Percentiles rank a stretch among this genome's conserved stretches.
Evolutionary conservation across 37 sponge, comb jelly and placozoan genomes (phyloP).

Genomic region (Bolinopsis microptera): DNA sequence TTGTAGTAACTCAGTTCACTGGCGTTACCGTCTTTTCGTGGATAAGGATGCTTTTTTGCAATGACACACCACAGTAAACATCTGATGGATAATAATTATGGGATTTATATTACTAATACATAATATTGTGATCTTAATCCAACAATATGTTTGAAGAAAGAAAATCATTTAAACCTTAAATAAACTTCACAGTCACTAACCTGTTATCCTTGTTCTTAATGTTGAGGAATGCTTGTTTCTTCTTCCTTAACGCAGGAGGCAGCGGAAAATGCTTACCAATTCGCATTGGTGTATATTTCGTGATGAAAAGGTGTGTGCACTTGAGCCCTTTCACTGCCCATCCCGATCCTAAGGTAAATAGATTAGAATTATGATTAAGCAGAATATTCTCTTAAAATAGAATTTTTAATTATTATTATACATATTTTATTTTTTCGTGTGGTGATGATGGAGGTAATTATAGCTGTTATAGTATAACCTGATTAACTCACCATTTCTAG

Average conservation of each 20-base stretch:
- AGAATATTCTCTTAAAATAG: too few species aligned
- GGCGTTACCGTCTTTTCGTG: neutral
- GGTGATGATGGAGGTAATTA: too few species aligned
- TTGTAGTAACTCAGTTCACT: neutral
- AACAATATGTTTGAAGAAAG: too few species aligned
- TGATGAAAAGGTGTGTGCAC: conserved; percentile 6
- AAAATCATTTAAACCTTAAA: too few species aligned
- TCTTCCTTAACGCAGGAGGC: neutral
- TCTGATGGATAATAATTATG: too few species aligned
- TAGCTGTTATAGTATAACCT: too few species aligned
- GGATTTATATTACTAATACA: too few species aligned
- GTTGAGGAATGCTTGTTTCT: neutral
- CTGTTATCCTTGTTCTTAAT: neutral
- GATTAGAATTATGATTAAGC: neutral
- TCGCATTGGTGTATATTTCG: conserved; percentile 21
- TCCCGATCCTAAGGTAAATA: neutral
- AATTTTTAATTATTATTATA: too few species aligned
- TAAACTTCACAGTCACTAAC: too few species aligned
- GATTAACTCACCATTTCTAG: neutral
- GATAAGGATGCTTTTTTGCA: conserved; percentile 9
- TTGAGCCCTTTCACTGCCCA: conserved; percentile 4
- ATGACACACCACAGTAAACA: conserved; percentile 56
- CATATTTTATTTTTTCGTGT: too few species aligned
- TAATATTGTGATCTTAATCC: too few species aligned
- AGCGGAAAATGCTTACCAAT: conserved; percentile 3